These are phyloP conservation scores for Rhizomys pruinosus DNA, from an alignment of 2,113 vertebrate species.

Conservation along the genomic window DNA sequence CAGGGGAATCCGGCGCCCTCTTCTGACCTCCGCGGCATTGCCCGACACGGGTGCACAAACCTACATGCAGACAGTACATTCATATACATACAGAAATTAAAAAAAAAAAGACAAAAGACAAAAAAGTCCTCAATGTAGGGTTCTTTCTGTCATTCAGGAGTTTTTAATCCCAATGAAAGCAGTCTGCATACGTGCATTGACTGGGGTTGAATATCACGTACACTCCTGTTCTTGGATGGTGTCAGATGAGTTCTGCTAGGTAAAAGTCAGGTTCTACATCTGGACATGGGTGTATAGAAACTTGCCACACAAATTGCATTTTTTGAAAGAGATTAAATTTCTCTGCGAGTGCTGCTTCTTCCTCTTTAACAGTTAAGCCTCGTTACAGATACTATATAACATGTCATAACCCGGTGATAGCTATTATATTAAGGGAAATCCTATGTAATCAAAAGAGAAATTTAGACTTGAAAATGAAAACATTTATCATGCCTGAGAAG, in stretches of 20 bases:
- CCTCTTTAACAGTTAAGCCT: slow-evolving; percentile 16
- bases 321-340: background rate
- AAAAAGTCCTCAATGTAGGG: background rate
- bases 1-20: too few relatives aligned
- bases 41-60: too few relatives aligned
- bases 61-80: too few relatives aligned
- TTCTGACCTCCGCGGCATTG: too few relatives aligned
- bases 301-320: background rate
- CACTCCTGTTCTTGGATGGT: background rate
- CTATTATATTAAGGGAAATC: slow-evolving; percentile 11
- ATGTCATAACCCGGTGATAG: slow-evolving; percentile 43
- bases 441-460: slow-evolving; percentile 35
- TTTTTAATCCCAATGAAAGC: background rate
- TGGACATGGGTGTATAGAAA: background rate
- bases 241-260: background rate
- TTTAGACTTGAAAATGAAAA: slow-evolving; percentile 8
- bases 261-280: background rate
- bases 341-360: background rate
- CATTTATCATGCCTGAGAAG: background rate
- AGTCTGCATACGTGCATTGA: rapidly evolving
- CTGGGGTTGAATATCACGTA: background rate
- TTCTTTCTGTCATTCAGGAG: background rate
- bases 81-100: too few relatives aligned
- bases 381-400: background rate
- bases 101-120: too few relatives aligned